Base-by-base conservation (phyloP, 2,797 vertebrate genomes). In the Hydrocynus forskahlii region DNA sequence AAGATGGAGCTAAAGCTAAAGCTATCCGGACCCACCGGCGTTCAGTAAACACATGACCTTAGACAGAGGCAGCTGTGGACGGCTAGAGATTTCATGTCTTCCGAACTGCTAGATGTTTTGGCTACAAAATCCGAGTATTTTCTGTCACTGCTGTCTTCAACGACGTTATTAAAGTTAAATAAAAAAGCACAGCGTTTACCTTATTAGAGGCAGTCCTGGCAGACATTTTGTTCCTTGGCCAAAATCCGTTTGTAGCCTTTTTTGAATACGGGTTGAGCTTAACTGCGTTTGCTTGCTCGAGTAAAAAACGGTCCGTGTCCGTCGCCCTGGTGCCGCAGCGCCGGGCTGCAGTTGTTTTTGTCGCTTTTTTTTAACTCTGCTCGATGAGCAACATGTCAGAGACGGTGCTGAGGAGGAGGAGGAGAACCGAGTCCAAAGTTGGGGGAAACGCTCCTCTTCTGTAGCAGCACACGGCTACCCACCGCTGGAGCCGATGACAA, bases 221-320 rank as follows among this genome's bases (percentile, higher is more conserved):
- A 94, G 93, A 95, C 94, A 95, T 95, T 94, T 95, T 94, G 94
- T 95, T 88, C 87, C 87, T 89, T 84, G 77, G 59, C 72, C 74
- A 77, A 81, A 70, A 80, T n/a, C 17, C 62, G 62, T 38, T 80
- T 80, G 82, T 81, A 54, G 67, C 75, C 40, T 68, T 78, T 55
- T 74, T 35, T 35, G 2, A 67, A 35, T 50, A 48, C 69, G 54
- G 19, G 66, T 64, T 16, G 45, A 71, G 64, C 25, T 45, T 35
- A 50, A 59, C 45, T 77, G 3, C 14, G 23, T 4, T 45, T 54
- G 74, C 73, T 77, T 55, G 54, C 23, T 35, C 25, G 14, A 43
- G n/a, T 0, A 59, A 38, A 35, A 45, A 60, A 78, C 75, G 69
- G 67, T 52, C 19, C 67, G 79, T 69, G 23, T 60, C 70, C 74